Conservation (phyloP, 2,888 invertebrate genomes). For the Drosophila lacicola region DNA sequence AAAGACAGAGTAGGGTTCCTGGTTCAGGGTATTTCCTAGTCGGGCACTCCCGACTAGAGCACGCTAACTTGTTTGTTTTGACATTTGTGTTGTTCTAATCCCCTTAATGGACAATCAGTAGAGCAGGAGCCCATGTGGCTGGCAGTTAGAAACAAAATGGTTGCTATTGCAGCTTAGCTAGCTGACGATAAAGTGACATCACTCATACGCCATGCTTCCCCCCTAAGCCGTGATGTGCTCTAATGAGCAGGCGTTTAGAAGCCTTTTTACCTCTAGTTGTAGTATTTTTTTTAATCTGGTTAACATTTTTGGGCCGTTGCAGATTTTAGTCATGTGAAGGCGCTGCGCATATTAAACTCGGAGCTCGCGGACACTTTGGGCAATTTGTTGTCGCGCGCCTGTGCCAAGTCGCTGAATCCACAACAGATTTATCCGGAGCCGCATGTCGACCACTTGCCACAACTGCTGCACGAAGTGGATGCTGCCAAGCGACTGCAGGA, state of each 20-base stretch:
- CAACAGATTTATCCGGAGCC: slow-evolving; percentile 89
- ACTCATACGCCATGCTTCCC: slow-evolving; percentile 28
- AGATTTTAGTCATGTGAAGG: slow-evolving; percentile 94
- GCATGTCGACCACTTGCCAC: slow-evolving; percentile 86
- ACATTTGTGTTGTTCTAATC: slow-evolving; percentile 40
- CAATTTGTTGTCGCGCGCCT: slow-evolving; percentile 93
- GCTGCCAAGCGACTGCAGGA: slow-evolving; percentile 87
- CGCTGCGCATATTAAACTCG: slow-evolving; percentile 91
- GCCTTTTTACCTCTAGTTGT: not conserved
- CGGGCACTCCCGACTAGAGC: not conserved
- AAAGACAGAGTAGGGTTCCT: too few species aligned
- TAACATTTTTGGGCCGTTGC: slow-evolving; percentile 61
- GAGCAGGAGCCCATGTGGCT: slow-evolving; percentile 18
- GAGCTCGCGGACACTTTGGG: slow-evolving; percentile 97
- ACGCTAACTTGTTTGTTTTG: slow-evolving; percentile 6
- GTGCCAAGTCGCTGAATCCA: slow-evolving; percentile 92
- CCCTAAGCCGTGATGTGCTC: slow-evolving; percentile 6
- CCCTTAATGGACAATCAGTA: slow-evolving; percentile 38
- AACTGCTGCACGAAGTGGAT: slow-evolving; percentile 84
- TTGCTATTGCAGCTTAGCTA: slow-evolving; percentile 18
- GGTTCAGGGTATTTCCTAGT: not conserved
- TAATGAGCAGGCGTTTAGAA: slow-evolving; percentile 17
- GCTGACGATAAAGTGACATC: slow-evolving; percentile 30
- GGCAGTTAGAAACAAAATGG: slow-evolving; percentile 35
- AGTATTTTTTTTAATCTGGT: too few species aligned